These are phyloP conservation scores for Aplysina aerophoba DNA, from an alignment of 37 sponge, comb jelly and placozoan species.

Conservation along the genomic window DNA sequence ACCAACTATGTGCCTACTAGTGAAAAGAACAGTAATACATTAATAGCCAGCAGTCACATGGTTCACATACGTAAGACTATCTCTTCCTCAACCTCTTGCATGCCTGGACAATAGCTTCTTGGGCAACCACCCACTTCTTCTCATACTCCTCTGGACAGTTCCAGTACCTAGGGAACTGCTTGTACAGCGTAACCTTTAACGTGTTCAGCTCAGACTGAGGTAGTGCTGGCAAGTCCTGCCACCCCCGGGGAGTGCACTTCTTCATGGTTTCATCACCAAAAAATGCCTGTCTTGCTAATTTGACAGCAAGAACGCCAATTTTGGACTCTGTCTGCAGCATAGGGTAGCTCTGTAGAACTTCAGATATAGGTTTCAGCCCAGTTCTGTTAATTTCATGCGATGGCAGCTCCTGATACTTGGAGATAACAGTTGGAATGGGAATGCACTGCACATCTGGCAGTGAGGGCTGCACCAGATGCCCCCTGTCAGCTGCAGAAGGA, in stretches of 20 bases:
- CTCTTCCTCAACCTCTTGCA: background rate
- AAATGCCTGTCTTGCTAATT: conserved; percentile 3
- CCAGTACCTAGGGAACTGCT: background rate
- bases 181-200: background rate
- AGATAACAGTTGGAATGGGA: too few relatives aligned
- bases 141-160: background rate
- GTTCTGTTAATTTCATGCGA: background rate
- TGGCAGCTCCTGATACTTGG: background rate
- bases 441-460: too few relatives aligned
- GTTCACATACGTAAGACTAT: too few relatives aligned
- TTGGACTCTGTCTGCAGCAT: background rate
- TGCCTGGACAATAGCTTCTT: background rate
- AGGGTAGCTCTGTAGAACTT: conserved; percentile 3
- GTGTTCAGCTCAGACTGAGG: background rate
- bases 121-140: background rate
- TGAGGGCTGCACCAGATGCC: too few relatives aligned
- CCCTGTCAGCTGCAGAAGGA: too few relatives aligned
- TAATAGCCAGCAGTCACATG: too few relatives aligned
- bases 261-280: conserved; percentile 11
- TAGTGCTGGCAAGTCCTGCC: background rate
- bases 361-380: background rate
- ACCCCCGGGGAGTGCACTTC: conserved; percentile 9
- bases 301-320: background rate
- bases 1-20: too few relatives aligned
- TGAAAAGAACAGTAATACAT: too few relatives aligned